phyloP scores from a whole-genome alignment of 2,888 invertebrate genomes.

The Zelleria hepariella region DNA sequence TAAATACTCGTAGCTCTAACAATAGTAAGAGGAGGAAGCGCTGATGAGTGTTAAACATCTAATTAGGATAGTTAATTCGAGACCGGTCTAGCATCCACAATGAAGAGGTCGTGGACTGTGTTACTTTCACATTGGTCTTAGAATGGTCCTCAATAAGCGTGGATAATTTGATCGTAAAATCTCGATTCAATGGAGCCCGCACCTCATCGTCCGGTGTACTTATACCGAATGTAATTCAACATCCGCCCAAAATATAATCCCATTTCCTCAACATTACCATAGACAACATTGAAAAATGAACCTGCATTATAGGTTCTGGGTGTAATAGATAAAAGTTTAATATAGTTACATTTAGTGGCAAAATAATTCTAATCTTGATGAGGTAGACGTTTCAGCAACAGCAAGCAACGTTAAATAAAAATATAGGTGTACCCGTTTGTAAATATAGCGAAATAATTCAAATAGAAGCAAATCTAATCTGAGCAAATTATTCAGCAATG shows the following conservation, averaged over 20 bases:
- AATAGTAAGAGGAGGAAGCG: slow-evolving; percentile 22
- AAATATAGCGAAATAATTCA: no score
- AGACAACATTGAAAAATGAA: slow-evolving; percentile 23
- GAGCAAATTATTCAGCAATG: background rate
- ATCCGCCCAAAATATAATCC: slow-evolving; percentile 62
- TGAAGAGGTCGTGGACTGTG: background rate
- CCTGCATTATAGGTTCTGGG: background rate
- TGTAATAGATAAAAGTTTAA: background rate
- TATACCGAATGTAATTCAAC: slow-evolving; percentile 66
- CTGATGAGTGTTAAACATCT: slow-evolving; percentile 21
- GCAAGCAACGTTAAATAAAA: no score
- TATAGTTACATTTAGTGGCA: no score
- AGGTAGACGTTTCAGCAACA: no score
- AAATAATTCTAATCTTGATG: no score
- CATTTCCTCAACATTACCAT: slow-evolving; percentile 48
- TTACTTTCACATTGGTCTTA: slow-evolving; percentile 12
- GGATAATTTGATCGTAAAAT: slow-evolving; percentile 21
- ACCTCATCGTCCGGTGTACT: slow-evolving; percentile 43
- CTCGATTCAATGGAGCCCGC: slow-evolving; percentile 50
- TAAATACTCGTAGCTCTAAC: background rate
- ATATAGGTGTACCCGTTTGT: no score
- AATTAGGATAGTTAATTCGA: background rate
- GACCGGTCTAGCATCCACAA: background rate
- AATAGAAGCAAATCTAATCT: no score
- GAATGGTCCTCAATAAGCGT: slow-evolving; percentile 16